Evolutionary conservation across 2,888 invertebrate genomes (phyloP).

Genomic region (Tenthredo livida): DNA sequence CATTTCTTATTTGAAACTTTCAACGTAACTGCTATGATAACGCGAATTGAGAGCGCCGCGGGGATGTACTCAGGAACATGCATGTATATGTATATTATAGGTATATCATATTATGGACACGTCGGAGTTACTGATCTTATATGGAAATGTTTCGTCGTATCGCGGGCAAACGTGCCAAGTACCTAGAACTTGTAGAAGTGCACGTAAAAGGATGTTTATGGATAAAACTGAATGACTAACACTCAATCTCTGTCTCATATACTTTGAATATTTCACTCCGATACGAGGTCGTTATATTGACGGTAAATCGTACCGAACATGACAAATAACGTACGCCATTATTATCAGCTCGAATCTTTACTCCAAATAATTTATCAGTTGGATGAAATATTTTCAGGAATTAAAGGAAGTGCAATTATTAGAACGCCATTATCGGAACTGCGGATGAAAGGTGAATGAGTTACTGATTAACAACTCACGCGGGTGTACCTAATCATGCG

Average conservation of each 20-base stretch:
- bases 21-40: neutral
- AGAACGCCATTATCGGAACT: neutral
- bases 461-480: neutral
- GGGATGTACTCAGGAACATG: neutral
- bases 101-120: neutral
- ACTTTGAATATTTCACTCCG: conserved; percentile 13
- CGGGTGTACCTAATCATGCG: neutral
- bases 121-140: conserved; percentile 31
- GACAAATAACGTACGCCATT: too few species aligned
- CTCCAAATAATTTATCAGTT: neutral
- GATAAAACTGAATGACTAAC: conserved; percentile 8
- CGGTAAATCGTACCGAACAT: neutral
- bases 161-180: neutral
- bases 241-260: conserved; percentile 31
- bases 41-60: neutral
- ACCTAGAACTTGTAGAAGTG: conserved; percentile 22
- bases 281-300: neutral
- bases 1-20: neutral
- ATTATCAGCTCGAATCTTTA: too few species aligned
- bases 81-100: neutral
- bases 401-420: neutral
- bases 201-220: conserved; percentile 27
- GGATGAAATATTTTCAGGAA: neutral
- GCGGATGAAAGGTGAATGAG: neutral
- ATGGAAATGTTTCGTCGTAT: conserved; percentile 29